Base-by-base conservation (phyloP, 2,888 invertebrate genomes). In the Andricus quercusramuli region DNA sequence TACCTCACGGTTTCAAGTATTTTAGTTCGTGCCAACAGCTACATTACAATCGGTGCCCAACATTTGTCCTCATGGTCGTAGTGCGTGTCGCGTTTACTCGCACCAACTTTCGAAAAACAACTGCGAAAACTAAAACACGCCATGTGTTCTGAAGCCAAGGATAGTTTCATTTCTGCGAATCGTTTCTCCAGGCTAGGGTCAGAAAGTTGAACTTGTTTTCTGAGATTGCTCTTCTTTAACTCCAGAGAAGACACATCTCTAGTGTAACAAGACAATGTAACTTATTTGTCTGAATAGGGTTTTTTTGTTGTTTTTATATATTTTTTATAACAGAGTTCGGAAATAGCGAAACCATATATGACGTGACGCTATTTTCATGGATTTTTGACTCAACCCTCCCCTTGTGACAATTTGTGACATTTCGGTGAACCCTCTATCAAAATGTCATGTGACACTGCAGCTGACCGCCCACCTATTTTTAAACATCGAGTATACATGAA, bases 11-110 rank as follows among this genome's bases (percentile, higher is more conserved):
- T 86, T 87, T 86, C 85, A 84, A 86, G 86, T 87, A 88, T 88
- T 88, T 88, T 86, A 86, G 87, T 85, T 88, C 85, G 83, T 82
- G 86, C 83, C 85, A 84, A 83, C 86, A 85, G 83, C 84, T 85
- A 83, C 88, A 88, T 89, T 88, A 89, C 86, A 84, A 83, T 84
- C 85, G 83, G 62, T 80, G 83, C 80, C 80, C 80, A 82, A 84
- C 83, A 82, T 83, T 64, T 62, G 17, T 64, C 29, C 64, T 64
- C 17, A 22, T 29, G 29, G 25, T 0, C 64, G 29, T 17, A 15
- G 64, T 64, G 64, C 29, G 29, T 64, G 29, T 29, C 25, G 29
- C 64, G 25, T 64, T 29, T 64, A 29, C 29, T 64, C 64, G 64
- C 29, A 64, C 13, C 11, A 64, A 64, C 29, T 64, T 64, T 64